Evolutionary conservation across 2,888 invertebrate genomes (phyloP).

Genomic region (Timema cristinae): DNA sequence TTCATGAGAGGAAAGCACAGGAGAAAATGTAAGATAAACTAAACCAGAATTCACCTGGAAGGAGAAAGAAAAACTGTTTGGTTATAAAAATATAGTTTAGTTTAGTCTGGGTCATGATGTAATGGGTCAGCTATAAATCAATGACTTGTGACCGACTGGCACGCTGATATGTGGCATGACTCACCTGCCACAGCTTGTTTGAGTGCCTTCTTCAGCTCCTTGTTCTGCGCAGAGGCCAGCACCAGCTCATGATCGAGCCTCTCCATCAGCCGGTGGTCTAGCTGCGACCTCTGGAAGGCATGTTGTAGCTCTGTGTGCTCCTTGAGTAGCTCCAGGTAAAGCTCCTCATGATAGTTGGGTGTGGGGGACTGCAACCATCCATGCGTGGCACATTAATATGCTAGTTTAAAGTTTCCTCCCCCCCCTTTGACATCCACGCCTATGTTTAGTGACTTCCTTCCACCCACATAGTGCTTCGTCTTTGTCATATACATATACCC

Average conservation of each 20-base stretch:
- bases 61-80: no score
- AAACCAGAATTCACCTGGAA: no score
- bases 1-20: no score
- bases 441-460: no score
- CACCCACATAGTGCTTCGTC: no score
- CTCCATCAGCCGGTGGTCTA: conserved; percentile 16
- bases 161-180: neutral
- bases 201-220: conserved; percentile 13
- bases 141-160: no score
- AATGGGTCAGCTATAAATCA: no score
- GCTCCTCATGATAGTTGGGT: conserved; percentile 9
- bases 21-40: no score
- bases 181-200: conserved; percentile 1
- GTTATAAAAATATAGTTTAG: no score
- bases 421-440: no score
- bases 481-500: neutral
- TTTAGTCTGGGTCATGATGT: no score
- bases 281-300: conserved; percentile 29
- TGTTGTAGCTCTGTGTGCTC: conserved; percentile 31
- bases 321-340: conserved; percentile 23
- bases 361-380: conserved; percentile 1
- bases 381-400: neutral
- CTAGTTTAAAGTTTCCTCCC: neutral
- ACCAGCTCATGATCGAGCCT: conserved; percentile 20
- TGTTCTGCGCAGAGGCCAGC: conserved; percentile 8